Conservation (phyloP, 2,888 invertebrate species). For the Tortrix viridana region DNA sequence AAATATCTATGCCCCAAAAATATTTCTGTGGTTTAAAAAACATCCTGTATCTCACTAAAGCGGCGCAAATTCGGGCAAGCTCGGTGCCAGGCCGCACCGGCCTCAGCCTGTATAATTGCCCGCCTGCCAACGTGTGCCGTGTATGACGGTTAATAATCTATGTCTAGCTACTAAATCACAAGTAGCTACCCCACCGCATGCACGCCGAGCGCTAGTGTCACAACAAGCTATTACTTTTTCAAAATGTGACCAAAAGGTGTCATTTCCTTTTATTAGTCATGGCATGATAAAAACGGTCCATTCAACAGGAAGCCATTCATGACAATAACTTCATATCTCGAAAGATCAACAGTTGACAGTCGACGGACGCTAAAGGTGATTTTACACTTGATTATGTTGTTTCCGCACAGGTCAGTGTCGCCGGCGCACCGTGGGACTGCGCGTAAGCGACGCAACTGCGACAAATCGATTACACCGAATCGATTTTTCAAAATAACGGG, state of each 20-base stretch:
- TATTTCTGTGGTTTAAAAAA: conserved; percentile 35
- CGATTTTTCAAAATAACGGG: conserved; percentile 83
- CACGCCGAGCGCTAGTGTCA: neutral
- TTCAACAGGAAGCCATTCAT: conserved; percentile 23
- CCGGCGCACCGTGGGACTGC: conserved; percentile 74
- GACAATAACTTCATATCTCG: conserved; percentile 27
- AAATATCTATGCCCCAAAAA: conserved; percentile 42
- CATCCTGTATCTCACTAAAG: conserved; percentile 58
- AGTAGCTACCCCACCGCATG: neutral
- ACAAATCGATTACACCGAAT: conserved; percentile 77
- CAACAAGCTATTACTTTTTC: conserved; percentile 1
- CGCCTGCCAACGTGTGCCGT: conserved; percentile 68
- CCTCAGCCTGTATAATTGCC: conserved; percentile 74
- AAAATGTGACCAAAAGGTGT: conserved; percentile 8
- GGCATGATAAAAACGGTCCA: conserved; percentile 25
- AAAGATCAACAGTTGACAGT: conserved; percentile 49
- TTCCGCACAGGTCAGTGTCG: conserved; percentile 48
- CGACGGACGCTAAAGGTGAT: conserved; percentile 68
- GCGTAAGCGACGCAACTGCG: conserved; percentile 75
- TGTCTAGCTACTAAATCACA: conserved; percentile 20
- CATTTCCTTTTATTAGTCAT: conserved; percentile 27
- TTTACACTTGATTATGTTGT: conserved; percentile 65
- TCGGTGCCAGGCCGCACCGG: conserved; percentile 75
- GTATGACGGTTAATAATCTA: conserved; percentile 49
- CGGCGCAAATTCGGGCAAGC: conserved; percentile 74